Percentiles rank a stretch among this genome's conserved stretches.
Evolutionary conservation across 1,140 invertebrate species (phyloP).

Genomic region (Tetragonula clypearis): DNA sequence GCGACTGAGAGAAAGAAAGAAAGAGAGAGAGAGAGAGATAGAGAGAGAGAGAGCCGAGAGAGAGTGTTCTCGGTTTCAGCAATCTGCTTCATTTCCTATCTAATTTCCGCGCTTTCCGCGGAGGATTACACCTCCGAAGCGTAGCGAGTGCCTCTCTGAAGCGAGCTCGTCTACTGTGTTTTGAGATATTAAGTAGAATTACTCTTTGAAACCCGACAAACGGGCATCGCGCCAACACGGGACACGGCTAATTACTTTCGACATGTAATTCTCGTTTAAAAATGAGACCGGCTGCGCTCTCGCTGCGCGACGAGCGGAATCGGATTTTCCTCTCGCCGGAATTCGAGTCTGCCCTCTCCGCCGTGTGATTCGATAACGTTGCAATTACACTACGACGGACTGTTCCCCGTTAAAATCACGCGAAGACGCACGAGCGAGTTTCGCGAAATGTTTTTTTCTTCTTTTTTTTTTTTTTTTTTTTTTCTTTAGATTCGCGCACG

Average conservation of each 20-base stretch:
- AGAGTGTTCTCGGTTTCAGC: slow-evolving; percentile 49
- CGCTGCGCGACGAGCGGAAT: too few relatives aligned
- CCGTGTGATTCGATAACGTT: background rate
- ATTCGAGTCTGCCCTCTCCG: background rate
- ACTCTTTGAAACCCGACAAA: slow-evolving; percentile 33
- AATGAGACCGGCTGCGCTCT: background rate
- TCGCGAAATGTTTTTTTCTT: background rate
- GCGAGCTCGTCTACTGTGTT: slow-evolving; percentile 34
- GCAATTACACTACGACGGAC: background rate
- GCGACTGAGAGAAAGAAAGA: too few relatives aligned
- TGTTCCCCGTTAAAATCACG: background rate
- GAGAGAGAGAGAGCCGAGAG: background rate
- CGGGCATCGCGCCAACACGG: background rate
- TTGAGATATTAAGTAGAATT: slow-evolving; percentile 52
- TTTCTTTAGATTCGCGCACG: background rate
- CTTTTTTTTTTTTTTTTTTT: too few relatives aligned
- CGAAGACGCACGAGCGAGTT: background rate
- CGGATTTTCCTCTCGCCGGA: background rate
- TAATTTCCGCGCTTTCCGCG: slow-evolving; percentile 59
- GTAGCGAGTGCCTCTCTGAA: slow-evolving; percentile 17
- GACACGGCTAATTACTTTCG: slow-evolving; percentile 5
- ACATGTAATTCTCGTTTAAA: background rate
- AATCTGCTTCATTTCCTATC: slow-evolving; percentile 63
- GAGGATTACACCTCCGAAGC: slow-evolving; percentile 54
- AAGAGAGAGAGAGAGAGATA: too few relatives aligned